Percentiles rank a stretch among this genome's conserved stretches.
Conservation (phyloP, 2,113 vertebrate species). For the Butorides virescens region DNA sequence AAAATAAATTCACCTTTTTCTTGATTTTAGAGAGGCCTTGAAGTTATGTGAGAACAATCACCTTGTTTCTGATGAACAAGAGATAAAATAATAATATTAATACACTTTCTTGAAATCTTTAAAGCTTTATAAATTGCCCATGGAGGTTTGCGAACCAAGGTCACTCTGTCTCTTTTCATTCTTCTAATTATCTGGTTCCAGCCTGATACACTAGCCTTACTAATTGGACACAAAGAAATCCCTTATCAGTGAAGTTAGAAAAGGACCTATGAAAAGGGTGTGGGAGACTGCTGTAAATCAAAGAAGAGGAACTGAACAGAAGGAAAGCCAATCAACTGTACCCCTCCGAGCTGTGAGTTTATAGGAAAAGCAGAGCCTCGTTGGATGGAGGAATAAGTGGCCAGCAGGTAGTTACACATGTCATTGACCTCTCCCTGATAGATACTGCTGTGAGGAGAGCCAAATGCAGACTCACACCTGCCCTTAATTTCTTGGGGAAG, state of each 20-base stretch:
- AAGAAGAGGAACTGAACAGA: conserved; percentile 61
- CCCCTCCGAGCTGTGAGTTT: conserved; percentile 55
- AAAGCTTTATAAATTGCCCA: conserved; percentile 52
- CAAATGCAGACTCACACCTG: conserved; percentile 32
- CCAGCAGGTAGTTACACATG: conserved; percentile 60
- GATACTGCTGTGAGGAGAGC: neutral
- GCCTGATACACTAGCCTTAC: conserved; percentile 49
- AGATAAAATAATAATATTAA: conserved; percentile 27
- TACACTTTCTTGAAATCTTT: conserved; percentile 14
- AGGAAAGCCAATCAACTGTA: conserved; percentile 60
- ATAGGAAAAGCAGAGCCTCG: neutral
- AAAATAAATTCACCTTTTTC: neutral
- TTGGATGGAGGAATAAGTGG: conserved; percentile 5
- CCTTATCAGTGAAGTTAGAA: conserved; percentile 46
- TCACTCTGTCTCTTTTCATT: conserved; percentile 42
- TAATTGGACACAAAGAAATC: conserved; percentile 66
- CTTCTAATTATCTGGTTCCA: conserved; percentile 66
- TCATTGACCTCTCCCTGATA: conserved; percentile 50
- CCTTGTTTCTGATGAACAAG: conserved; percentile 19
- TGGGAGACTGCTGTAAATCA: conserved; percentile 59
- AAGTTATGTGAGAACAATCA: neutral
- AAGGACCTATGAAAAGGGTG: conserved; percentile 31
- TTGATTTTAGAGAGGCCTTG: conserved; percentile 2
- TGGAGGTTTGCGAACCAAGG: conserved; percentile 53
- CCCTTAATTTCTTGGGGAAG: neutral